Percentiles rank a stretch among this genome's conserved stretches.
phyloP scores from a whole-genome alignment of 2,113 vertebrate species.

The Nesogale talazaci region DNA sequence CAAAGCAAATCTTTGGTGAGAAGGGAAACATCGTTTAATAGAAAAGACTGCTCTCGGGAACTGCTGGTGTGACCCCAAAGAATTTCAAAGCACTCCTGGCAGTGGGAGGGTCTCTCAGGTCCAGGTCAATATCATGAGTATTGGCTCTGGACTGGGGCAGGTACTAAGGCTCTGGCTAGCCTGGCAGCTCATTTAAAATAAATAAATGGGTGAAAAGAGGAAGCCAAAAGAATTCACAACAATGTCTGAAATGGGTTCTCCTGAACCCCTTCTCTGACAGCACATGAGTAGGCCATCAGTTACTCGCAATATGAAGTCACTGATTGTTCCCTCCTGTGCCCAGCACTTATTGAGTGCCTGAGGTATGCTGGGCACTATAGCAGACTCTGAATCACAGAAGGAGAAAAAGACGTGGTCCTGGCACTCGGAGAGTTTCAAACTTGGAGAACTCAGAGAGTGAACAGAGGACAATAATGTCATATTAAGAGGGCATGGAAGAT shows the following conservation, averaged over 20 bases:
- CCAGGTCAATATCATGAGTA: constrained; percentile 76
- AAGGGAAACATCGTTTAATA: constrained; percentile 82
- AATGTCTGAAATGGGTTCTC: background rate
- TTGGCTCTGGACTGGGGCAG: constrained; percentile 64
- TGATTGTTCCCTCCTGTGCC: background rate
- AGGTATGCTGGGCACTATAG: background rate
- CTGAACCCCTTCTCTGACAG: background rate
- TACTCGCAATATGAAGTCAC: background rate
- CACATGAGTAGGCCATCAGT: background rate
- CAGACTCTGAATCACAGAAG: background rate
- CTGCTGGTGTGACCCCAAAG: constrained; percentile 75
- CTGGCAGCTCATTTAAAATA: constrained; percentile 72
- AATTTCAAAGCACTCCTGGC: constrained; percentile 79
- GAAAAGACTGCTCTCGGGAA: constrained; percentile 81
- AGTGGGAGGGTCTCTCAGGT: constrained; percentile 77
- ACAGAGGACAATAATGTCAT: background rate
- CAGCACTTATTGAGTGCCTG: background rate
- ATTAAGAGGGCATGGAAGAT: background rate
- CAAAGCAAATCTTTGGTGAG: constrained; percentile 82
- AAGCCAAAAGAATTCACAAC: background rate
- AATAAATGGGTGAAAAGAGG: constrained; percentile 72
- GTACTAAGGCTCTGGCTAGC: constrained; percentile 68
- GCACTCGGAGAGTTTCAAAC: background rate
- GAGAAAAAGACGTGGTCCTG: background rate
- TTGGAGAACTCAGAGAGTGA: background rate